phyloP scores from a whole-genome alignment of 2,797 vertebrate species.

The Neosilurus hyrtlii region DNA sequence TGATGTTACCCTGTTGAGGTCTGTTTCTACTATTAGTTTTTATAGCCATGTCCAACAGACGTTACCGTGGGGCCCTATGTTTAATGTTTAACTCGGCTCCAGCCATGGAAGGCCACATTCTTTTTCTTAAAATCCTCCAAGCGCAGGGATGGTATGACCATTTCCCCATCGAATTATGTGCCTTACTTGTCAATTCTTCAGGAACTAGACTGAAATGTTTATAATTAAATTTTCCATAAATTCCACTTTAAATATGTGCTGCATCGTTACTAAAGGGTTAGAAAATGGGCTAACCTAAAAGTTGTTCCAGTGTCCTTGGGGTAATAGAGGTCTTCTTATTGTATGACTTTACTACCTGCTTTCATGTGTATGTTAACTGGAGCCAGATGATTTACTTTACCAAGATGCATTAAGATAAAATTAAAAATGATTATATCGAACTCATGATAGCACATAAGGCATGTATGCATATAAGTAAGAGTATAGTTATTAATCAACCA shows the following conservation, averaged over 20 bases:
- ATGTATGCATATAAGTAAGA: background rate
- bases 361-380: slow-evolving; percentile 38
- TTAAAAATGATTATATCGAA: background rate
- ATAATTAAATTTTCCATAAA: slow-evolving; percentile 22
- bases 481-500: background rate
- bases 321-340: slow-evolving; percentile 39
- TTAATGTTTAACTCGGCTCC: slow-evolving; percentile 56
- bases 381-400: slow-evolving; percentile 46
- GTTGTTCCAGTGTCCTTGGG: slow-evolving; percentile 49
- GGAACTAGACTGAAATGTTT: slow-evolving; percentile 31
- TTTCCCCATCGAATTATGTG: slow-evolving; percentile 43
- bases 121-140: slow-evolving; percentile 36
- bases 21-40: slow-evolving; percentile 63
- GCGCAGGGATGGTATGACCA: slow-evolving; percentile 23
- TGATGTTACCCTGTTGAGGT: slow-evolving; percentile 51
- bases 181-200: slow-evolving; percentile 20
- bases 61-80: slow-evolving; percentile 54
- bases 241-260: slow-evolving; percentile 18
- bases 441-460: background rate
- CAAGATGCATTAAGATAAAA: background rate
- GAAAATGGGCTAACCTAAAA: slow-evolving; percentile 50
- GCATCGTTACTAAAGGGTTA: background rate
- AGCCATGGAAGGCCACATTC: slow-evolving; percentile 51
- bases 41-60: slow-evolving; percentile 58
- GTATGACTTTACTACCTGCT: slow-evolving; percentile 45